Conservation (phyloP, 1,140 invertebrate species). For the Trissolcus basalis region DNA sequence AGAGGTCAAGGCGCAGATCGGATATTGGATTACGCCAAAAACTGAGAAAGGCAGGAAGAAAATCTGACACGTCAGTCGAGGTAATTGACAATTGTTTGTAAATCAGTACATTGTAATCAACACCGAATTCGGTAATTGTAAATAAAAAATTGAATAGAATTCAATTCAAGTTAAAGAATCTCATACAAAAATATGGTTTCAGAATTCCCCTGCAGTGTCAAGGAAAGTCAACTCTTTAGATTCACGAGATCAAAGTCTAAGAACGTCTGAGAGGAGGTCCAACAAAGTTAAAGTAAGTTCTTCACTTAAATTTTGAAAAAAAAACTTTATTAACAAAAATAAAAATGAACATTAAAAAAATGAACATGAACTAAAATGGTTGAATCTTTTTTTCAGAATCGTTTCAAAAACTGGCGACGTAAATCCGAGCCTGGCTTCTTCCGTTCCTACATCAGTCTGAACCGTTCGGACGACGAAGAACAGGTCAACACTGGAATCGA, state of each 20-base stretch:
- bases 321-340: too few relatives aligned
- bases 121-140: too few relatives aligned
- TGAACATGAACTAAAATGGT: too few relatives aligned
- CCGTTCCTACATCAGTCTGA: conserved; percentile 70
- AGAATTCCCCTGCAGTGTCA: conserved; percentile 68
- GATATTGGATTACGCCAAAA: conserved; percentile 80
- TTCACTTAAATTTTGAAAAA: conserved; percentile 1
- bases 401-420: conserved; percentile 79
- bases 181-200: conserved; percentile 8
- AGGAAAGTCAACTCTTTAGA: conserved; percentile 66
- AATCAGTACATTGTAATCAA: too few relatives aligned
- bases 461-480: conserved; percentile 69
- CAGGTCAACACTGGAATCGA: conserved; percentile 50
- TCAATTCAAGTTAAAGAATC: too few relatives aligned
- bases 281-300: conserved; percentile 70
- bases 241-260: conserved; percentile 67
- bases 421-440: conserved; percentile 84
- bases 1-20: conserved; percentile 82
- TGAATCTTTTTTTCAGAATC: conserved; percentile 66
- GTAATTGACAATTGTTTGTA: conserved; percentile 62
- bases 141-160: too few relatives aligned
- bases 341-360: too few relatives aligned
- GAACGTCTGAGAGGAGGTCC: conserved; percentile 67
- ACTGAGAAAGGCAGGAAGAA: conserved; percentile 74
- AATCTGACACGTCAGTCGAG: conserved; percentile 72